Evolutionary conservation across 2,888 invertebrate genomes (phyloP), one percentile per base, ranked within the genome.

Genomic region (Acanthosepion lycidas): DNA sequence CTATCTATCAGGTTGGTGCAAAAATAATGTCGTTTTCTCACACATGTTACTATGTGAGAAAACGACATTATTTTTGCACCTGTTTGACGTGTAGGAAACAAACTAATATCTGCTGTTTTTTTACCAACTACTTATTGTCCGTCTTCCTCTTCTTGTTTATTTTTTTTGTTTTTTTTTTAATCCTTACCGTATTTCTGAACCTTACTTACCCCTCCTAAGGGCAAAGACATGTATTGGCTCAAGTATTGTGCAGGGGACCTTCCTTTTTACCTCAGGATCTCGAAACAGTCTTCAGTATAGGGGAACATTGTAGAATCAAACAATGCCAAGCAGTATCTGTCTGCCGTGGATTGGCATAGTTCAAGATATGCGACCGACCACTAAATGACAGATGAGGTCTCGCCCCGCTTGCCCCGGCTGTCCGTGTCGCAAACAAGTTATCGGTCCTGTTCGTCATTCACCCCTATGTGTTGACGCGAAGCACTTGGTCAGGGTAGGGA

Each of bases 361-460:
- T 78, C 33, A 78, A 78, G n/a, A 78, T 78, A n/a, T 15, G 78
- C n/a, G n/a, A 78, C 78, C n/a, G n/a, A n/a, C 78, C 78, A 78
- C 12, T 15, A 33, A 78, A 78, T 33, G 78, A 78, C 78, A 15
- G 78, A 78, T 78, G 78, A 78, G 78, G 18, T 78, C n/a, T n/a
- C 78, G n/a, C n/a, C 78, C 78, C n/a, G n/a, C n/a, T 78, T 78
- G 12, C 78, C 78, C 78, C 78, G n/a, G 78, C 78, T n/a, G n/a
- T n/a, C n/a, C n/a, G n/a, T 78, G n/a, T 78, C 78, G n/a, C 78
- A n/a, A 78, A 78, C 78, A 78, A n/a, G 78, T 78, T 78, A 78
- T 78, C 78, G 78, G n/a, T 12, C 33, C 78, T 78, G 15, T 15
- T 33, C 78, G 15, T 33, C 78, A 78, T n/a, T 78, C n/a, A 33